Evolutionary conservation across 2,797 vertebrate genomes (phyloP), one percentile per base, ranked within the genome.

Genomic region (Trichosurus vulpecula): DNA sequence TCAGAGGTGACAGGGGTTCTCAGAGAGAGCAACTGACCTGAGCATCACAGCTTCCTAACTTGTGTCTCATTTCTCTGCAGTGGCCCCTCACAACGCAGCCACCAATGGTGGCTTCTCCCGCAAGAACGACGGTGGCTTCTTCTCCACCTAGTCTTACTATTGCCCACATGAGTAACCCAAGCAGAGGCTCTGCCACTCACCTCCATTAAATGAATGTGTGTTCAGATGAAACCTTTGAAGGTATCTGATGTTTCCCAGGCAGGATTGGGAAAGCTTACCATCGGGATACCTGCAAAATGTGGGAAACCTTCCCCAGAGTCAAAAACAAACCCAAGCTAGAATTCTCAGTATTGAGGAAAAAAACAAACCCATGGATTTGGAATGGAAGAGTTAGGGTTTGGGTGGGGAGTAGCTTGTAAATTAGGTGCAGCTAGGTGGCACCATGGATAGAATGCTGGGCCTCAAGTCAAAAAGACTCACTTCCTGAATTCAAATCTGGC

Each of bases 41-140:
- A 92, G 93, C 90, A 52, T 91, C 55, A 94, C n/a, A 93, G 30
- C 81, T 66, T 22, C 52, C 27, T 25, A 52, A 31, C 10, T 91
- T 92, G 30, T 90, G 13, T 90, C 74, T 97, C 92, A 93, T 96
- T 87, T 96, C 92, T 94, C 90, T 89, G 14, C 93, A 99, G 99
- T 98, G 94, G 98, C 98, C 90, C 99, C 98, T 92, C 99, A 99
- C 94, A 98, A 98, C 35, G 98, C 97, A 14, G 99, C 99, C 91
- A 98, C 98, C 56, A 99, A 99, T 94, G 96, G 98, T 58, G 98
- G 98, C 53, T 98, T 98, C 96, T 98, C 98, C 53, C 98, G 99
- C 31, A 99, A 99, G 96, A 98, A 98, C 0, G 98, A 98, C 2
- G 99, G 99, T 56, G 99, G 99, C 41, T 99, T 99, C 98, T 98